Evolutionary conservation across 2,888 invertebrate genomes (phyloP).

Genomic region (Tanypteryx hageni): DNA sequence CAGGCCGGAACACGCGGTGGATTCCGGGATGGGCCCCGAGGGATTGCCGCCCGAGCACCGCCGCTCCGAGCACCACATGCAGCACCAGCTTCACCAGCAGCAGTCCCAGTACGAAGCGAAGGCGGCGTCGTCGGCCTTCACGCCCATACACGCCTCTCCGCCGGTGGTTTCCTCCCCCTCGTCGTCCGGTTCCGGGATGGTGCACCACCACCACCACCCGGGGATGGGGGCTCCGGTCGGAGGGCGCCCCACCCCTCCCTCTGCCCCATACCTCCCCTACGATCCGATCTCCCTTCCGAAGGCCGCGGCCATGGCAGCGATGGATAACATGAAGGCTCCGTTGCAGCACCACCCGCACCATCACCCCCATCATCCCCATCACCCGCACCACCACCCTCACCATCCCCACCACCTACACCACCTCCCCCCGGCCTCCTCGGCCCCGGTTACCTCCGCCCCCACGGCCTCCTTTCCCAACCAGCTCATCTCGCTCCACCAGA

Average conservation of each 20-base stretch:
- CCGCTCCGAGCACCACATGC: conserved; percentile 69
- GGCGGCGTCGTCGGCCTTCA: conserved; percentile 91
- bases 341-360: conserved; percentile 71
- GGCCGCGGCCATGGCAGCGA: conserved; percentile 73
- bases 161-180: conserved; percentile 78
- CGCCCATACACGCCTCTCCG: conserved; percentile 93
- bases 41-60: conserved; percentile 68
- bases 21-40: conserved; percentile 74
- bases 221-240: conserved; percentile 66
- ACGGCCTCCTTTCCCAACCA: conserved; percentile 87
- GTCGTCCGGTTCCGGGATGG: conserved; percentile 75
- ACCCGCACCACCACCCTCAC: conserved; percentile 75
- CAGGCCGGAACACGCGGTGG: conserved; percentile 83
- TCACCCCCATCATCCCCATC: conserved; percentile 71
- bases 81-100: conserved; percentile 68
- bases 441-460: conserved; percentile 72
- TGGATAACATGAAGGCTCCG: conserved; percentile 74
- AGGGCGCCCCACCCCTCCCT: conserved; percentile 69
- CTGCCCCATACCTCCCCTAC: conserved; percentile 89
- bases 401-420: conserved; percentile 70
- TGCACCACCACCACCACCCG: conserved; percentile 77
- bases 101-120: conserved; percentile 72
- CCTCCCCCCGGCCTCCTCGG: conserved; percentile 73
- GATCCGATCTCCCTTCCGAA: conserved; percentile 94
- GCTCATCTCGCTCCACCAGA: conserved; percentile 96